Percentiles rank a stretch among this genome's conserved stretches.
These are phyloP conservation scores for Cydia strobilella DNA, from an alignment of 1,140 invertebrate genomes.

Conservation along the genomic window DNA sequence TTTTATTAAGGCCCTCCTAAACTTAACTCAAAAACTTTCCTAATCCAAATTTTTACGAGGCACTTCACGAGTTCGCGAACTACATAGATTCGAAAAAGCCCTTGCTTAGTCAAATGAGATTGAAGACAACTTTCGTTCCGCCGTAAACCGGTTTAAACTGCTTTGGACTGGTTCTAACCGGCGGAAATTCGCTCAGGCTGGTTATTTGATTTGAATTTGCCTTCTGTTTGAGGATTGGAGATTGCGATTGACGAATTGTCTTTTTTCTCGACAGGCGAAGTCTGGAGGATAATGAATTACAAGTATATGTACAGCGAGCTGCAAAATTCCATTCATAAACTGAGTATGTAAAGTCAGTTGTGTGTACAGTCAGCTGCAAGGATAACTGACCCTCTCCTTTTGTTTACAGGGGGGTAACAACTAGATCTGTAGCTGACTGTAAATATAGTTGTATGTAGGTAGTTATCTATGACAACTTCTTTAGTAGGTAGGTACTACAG, in stretches of 20 bases:
- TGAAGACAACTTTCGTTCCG: not conserved
- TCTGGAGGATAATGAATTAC: not conserved
- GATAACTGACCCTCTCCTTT: too few relatives aligned
- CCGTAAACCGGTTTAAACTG: slow-evolving; percentile 15
- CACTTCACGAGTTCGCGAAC: not conserved
- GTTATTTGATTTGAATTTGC: slow-evolving; percentile 26
- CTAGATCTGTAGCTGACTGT: too few relatives aligned
- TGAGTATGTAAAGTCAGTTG: too few relatives aligned
- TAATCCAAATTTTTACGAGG: slow-evolving; percentile 14
- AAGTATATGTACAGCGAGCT: too few relatives aligned
- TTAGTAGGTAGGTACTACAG: too few relatives aligned
- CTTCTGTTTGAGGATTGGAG: slow-evolving; percentile 16
- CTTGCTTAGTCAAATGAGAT: slow-evolving; percentile 18
- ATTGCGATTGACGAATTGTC: not conserved
- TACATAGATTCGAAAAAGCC: not conserved
- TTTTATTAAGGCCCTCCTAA: not conserved
- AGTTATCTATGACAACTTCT: too few relatives aligned
- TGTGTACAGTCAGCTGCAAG: too few relatives aligned
- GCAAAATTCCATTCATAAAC: too few relatives aligned
- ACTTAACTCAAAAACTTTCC: slow-evolving; percentile 1
- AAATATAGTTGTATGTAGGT: too few relatives aligned
- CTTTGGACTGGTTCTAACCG: not conserved
- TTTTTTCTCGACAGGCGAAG: not conserved
- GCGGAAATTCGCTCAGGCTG: not conserved
- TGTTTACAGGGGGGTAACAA: too few relatives aligned